Percentiles rank a stretch among this genome's conserved stretches.
Conservation (phyloP, 2,113 vertebrate species). For the Cyphomyrus discorhynchus region DNA sequence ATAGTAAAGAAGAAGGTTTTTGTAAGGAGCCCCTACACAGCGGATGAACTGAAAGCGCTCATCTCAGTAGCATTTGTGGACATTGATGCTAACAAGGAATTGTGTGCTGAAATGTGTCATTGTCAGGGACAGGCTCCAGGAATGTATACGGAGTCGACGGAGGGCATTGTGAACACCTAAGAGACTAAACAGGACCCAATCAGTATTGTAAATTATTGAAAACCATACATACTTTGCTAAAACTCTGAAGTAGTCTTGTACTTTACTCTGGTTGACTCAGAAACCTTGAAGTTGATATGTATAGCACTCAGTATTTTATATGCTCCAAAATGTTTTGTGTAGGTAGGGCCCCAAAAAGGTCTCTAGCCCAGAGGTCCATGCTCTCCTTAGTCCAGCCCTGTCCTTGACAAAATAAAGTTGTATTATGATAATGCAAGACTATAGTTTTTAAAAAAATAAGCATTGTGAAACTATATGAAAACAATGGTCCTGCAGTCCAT, state of each 20-base stretch:
- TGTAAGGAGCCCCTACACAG: background rate
- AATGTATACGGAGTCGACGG: background rate
- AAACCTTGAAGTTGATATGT: background rate
- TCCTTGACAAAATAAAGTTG: background rate
- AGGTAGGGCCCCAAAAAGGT: background rate
- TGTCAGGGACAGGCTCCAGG: no score
- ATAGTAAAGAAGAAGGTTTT: background rate
- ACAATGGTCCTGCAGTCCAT: background rate
- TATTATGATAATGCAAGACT: background rate
- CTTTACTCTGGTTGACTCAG: background rate
- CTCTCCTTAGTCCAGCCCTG: background rate
- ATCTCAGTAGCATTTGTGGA: background rate
- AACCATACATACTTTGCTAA: background rate
- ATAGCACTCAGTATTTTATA: background rate
- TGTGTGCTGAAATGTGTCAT: background rate
- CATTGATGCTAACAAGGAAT: background rate
- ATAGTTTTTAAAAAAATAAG: background rate
- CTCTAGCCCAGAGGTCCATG: background rate
- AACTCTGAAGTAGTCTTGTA: background rate
- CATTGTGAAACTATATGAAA: background rate
- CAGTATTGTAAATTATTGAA: background rate
- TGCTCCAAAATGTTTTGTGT: background rate
- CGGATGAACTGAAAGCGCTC: background rate
- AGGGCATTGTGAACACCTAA: background rate
- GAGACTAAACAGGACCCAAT: background rate